phyloP scores from a whole-genome alignment of 1,140 invertebrate species.

The Metopolophium dirhodum region DNA sequence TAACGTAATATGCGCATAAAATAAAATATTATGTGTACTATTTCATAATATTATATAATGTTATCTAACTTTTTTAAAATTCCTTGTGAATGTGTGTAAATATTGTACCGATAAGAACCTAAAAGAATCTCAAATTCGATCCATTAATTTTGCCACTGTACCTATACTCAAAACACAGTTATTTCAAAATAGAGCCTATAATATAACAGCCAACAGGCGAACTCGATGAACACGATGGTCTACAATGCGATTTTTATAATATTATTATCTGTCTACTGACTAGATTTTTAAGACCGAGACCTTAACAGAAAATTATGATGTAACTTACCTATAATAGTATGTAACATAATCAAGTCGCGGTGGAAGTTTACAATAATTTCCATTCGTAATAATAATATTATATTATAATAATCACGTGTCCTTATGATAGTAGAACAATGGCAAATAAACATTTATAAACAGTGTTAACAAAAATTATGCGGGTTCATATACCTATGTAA shows the following conservation, averaged over 20 bases:
- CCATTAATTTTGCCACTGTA: neutral
- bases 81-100: neutral
- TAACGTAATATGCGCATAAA: neutral
- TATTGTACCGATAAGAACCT: neutral
- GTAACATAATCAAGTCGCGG: neutral
- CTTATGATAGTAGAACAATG: constrained; percentile 1
- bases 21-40: neutral
- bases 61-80: neutral
- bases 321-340: neutral
- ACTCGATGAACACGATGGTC: neutral
- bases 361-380: neutral
- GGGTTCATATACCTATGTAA: neutral
- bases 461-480: neutral
- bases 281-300: neutral
- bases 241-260: neutral
- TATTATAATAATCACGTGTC: neutral
- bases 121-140: neutral
- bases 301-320: neutral
- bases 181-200: neutral
- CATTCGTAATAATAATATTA: neutral
- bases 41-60: neutral
- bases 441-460: neutral
- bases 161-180: neutral
- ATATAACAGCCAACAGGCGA: neutral
- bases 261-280: neutral